A percentile compares a stretch with the other conserved stretches of the same genome.
Evolutionary conservation across 1,140 invertebrate genomes (phyloP).

Genomic region (Vollenhovia emeryi): DNA sequence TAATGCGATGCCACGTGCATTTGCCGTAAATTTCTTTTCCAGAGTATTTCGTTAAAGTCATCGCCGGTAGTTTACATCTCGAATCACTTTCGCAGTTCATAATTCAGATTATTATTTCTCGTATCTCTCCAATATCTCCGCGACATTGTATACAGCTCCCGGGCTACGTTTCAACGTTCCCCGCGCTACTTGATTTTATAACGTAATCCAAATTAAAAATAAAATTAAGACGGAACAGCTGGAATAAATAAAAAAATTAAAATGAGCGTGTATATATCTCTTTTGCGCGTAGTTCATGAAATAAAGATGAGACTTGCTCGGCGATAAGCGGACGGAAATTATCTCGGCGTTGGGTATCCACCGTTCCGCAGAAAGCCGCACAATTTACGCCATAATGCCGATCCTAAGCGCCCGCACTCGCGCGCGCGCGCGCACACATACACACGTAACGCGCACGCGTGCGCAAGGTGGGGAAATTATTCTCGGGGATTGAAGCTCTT

Average conservation of each 20-base stretch:
- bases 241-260: constrained; percentile 27
- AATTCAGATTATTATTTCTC: not conserved
- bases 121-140: not conserved
- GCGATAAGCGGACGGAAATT: constrained; percentile 37
- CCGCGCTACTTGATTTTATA: not conserved
- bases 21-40: constrained; percentile 10
- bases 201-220: constrained; percentile 9
- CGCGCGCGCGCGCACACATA: not conserved
- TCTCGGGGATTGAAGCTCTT: constrained; percentile 54
- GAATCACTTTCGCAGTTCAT: not conserved
- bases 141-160: not conserved
- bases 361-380: constrained; percentile 27
- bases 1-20: constrained; percentile 29
- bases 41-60: constrained; percentile 10
- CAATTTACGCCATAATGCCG: constrained; percentile 47
- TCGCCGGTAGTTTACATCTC: constrained; percentile 19
- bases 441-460: not conserved
- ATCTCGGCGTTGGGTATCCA: constrained; percentile 26
- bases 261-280: not conserved
- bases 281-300: constrained; percentile 9
- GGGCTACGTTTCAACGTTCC: not conserved
- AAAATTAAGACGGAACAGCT: not conserved
- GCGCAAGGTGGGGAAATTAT: constrained; percentile 26
- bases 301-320: constrained; percentile 31
- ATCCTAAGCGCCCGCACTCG: constrained; percentile 37